These are phyloP conservation scores for Hetaerina americana DNA, from an alignment of 1,140 invertebrate species.

Conservation along the genomic window DNA sequence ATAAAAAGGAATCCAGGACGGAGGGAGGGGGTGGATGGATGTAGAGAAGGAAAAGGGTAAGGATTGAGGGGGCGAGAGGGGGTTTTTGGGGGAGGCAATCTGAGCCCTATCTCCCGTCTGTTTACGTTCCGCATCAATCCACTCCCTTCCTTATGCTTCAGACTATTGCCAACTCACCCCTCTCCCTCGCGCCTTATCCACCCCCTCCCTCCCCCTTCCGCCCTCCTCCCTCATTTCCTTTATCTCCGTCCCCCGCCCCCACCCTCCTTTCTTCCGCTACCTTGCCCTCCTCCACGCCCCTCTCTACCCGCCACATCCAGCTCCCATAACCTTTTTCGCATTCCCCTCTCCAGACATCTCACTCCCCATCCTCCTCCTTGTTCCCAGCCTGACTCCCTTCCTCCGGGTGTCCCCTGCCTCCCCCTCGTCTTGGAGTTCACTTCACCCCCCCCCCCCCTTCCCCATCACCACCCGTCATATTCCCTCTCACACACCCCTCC, in stretches of 20 bases:
- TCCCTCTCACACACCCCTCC: too few species aligned
- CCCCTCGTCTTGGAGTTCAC: background rate
- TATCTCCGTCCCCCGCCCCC: background rate
- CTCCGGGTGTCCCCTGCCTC: too few species aligned
- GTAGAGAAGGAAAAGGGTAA: background rate
- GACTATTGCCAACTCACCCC: background rate
- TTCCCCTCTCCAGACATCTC: background rate
- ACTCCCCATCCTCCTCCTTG: background rate
- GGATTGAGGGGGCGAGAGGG: background rate
- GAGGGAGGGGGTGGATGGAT: background rate
- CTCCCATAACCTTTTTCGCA: background rate
- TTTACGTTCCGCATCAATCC: background rate
- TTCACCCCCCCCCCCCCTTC: background rate
- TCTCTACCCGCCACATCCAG: background rate
- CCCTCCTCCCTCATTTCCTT: background rate
- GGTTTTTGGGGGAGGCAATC: background rate
- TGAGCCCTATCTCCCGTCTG: background rate
- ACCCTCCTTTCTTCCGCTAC: background rate
- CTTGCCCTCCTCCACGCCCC: background rate
- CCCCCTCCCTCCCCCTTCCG: background rate
- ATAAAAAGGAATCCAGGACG: background rate
- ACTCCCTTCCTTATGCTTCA: background rate
- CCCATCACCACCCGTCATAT: too few species aligned
- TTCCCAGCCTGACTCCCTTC: too few species aligned
- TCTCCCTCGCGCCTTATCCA: background rate